Conservation (phyloP, 2,888 invertebrate species). For the Drosophila siamana region DNA sequence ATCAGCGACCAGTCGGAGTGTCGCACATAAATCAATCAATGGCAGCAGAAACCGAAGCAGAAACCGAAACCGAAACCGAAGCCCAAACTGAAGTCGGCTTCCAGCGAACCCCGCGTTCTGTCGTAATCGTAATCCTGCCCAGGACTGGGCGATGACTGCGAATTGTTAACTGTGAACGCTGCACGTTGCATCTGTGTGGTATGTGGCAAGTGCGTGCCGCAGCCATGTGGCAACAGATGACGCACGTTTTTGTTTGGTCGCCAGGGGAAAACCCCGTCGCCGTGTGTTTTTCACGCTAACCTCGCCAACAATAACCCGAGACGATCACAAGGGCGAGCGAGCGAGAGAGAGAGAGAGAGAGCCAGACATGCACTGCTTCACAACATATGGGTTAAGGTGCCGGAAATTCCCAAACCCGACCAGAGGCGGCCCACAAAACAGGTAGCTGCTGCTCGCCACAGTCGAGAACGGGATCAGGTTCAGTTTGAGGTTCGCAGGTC, state of each 20-base stretch:
- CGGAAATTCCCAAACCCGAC: constrained; percentile 66
- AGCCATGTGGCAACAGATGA: constrained; percentile 58
- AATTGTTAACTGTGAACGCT: no score
- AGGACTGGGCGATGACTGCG: neutral
- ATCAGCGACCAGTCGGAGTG: constrained; percentile 29
- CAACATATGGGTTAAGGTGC: constrained; percentile 67
- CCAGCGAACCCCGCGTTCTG: constrained; percentile 26
- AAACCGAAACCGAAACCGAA: constrained; percentile 13
- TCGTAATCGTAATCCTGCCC: constrained; percentile 48
- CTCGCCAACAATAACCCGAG: constrained; percentile 44
- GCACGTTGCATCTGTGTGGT: constrained; percentile 3
- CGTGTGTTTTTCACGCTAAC: constrained; percentile 54
- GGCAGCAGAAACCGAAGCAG: constrained; percentile 15
- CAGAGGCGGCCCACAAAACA: constrained; percentile 26
- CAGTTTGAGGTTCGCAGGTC: constrained; percentile 10
- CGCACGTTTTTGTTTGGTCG: constrained; percentile 36
- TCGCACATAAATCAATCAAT: constrained; percentile 52
- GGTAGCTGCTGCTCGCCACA: constrained; percentile 37
- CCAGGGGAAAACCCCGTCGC: constrained; percentile 51
- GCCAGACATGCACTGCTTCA: neutral
- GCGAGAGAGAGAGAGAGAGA: neutral
- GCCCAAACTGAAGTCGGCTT: constrained; percentile 20
- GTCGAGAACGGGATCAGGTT: constrained; percentile 3
- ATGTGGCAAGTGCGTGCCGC: constrained; percentile 20
- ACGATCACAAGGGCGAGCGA: constrained; percentile 52